phyloP scores from a whole-genome alignment of 2,113 vertebrate species.

The Cinclus cinclus region DNA sequence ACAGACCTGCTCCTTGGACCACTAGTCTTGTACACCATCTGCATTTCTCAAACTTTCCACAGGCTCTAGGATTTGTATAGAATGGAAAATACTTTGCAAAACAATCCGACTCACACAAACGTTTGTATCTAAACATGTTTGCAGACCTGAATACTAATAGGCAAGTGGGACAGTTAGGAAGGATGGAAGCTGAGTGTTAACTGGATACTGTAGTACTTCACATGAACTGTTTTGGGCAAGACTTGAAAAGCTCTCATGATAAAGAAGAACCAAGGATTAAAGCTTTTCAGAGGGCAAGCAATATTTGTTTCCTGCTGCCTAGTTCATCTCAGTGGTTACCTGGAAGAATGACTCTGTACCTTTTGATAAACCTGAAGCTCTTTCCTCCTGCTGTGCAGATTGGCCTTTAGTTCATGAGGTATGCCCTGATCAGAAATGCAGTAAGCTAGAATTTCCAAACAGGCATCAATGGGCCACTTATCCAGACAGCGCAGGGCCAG shows the following conservation, averaged over 20 bases:
- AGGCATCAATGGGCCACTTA: slow-evolving; percentile 85
- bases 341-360: slow-evolving; percentile 70
- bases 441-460: slow-evolving; percentile 87
- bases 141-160: not conserved
- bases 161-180: not conserved
- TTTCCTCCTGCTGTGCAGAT: slow-evolving; percentile 78
- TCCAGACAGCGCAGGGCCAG: slow-evolving; percentile 83
- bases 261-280: not conserved
- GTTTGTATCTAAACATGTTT: not conserved
- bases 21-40: not conserved
- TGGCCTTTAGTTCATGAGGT: slow-evolving; percentile 67
- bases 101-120: not conserved
- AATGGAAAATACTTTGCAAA: not conserved
- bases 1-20: not conserved
- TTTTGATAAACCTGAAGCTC: slow-evolving; percentile 86
- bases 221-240: not conserved
- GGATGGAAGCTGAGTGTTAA: not conserved
- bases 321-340: not conserved
- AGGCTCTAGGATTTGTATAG: not conserved
- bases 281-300: not conserved
- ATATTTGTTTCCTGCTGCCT: not conserved
- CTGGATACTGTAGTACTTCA: not conserved
- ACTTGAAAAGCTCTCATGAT: not conserved
- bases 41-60: not conserved
- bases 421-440: slow-evolving; percentile 82